Evolutionary conservation across 2,797 vertebrate species (phyloP), one percentile per base, ranked within the genome.

Genomic region (Chelidonichthys spinosus): DNA sequence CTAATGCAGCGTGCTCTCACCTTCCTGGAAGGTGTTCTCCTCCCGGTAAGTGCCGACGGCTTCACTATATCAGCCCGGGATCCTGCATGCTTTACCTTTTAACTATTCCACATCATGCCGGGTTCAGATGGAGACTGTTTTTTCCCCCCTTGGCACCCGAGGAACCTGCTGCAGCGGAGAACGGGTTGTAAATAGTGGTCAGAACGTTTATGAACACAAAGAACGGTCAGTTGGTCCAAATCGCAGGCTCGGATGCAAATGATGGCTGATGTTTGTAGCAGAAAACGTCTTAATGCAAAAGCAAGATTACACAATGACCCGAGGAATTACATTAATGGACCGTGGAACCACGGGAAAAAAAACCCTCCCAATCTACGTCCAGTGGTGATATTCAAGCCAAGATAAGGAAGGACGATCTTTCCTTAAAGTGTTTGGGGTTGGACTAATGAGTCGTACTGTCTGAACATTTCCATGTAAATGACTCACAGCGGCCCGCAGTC

Each of bases 181-280:
- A 50, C 4, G 43, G 74, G 69, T 68, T 50, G 64, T 78, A 69
- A 77, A 78, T 63, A 73, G 62, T 81, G 69, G 70, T 71, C 59
- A 71, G 14, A 25, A 59, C 49, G 49, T 49, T 79, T 77, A 40
- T 33, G 40, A 70, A 74, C 70, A 59, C 32, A 0, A 36, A 43
- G 36, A 71, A 76, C 1, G 25, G 46, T 71, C 37, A 67, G 44
- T 77, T 49, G 62, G 72, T 79, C 44, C 61, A 74, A 25, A 7
- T 69, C 72, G 18, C n/a, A 32, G 70, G 39, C 53, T 62, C 61
- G 53, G 49, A 69, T 49, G 54, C 44, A 72, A 64, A 71, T 62
- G 32, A 72, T 53, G 33, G 40, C 14, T 68, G 46, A 70, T 78
- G 54, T 36, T 14, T 74, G 62, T 6, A 58, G 44, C 53, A 46